Evolutionary conservation across 2,888 invertebrate species (phyloP), one percentile per base, ranked within the genome.

Genomic region (Tenthredo distinguenda): DNA sequence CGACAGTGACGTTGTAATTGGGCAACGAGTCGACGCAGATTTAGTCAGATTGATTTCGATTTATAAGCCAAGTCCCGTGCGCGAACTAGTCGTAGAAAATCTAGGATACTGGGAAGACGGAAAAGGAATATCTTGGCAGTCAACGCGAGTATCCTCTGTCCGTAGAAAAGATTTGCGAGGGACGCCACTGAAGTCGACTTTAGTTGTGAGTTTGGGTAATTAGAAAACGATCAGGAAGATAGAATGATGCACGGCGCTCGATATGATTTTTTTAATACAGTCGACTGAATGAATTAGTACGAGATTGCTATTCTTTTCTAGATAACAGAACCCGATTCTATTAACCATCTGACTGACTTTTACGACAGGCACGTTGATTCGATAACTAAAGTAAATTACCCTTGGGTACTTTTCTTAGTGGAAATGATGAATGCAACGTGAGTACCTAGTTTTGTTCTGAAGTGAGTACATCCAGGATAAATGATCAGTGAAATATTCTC

Each of bases 261-360:
- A 34, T 18, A 34, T 4, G 34, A 7, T 0, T 34, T 62, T 10
- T 12, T 26, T 12, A 12, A 47, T 31, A n/a, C 7, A 55, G 10
- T 50, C 55, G 12, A 6, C 6, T 1, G 26, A 21, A 81, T 18
- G 26, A 62, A 62, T 40, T 4, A 77, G 12, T 50, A 26, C 4
- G 3, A 50, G 5, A 31, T 15, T 43, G 47, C 26, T 5, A 65
- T 55, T 31, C 10, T 79, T 84, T 85, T 85, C 37, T 87, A 93
- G 90, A 86, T 94, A 72, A 92, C 93, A 4, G 90, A 94, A 88
- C 90, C 91, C 1, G 92, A 94, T 74, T 92, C 94, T 2, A 85
- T 93, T 34, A 91, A 94, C 87, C 94, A 94, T 89, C 88, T 94
- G 77, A 92, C 91, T 77, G 94, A 94, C 90, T 94, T 93, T 87